Percentiles rank a stretch among this genome's conserved stretches.
Evolutionary conservation across 2,888 invertebrate species (phyloP).

Genomic region (Clistopyga incitator): DNA sequence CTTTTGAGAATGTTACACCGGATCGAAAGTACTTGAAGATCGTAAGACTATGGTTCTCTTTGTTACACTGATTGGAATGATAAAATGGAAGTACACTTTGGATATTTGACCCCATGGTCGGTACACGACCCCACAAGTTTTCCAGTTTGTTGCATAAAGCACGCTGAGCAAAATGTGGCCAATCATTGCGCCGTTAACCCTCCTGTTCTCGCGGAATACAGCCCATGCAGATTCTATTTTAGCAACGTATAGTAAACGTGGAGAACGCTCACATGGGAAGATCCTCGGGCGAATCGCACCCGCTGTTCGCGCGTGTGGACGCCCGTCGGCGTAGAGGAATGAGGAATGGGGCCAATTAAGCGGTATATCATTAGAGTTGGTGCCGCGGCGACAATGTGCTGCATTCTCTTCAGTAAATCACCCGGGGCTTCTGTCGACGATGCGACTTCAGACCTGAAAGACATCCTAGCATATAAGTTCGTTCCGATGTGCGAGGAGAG

Average conservation of each 20-base stretch:
- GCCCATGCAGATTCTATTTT: slow-evolving; percentile 51
- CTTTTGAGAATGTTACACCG: too few species aligned
- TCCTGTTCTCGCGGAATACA: slow-evolving; percentile 19
- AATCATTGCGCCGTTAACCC: background rate
- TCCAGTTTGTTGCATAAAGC: background rate
- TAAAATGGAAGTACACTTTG: background rate
- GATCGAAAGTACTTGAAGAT: too few species aligned
- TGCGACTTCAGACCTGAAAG: slow-evolving; percentile 52
- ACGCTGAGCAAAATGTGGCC: background rate
- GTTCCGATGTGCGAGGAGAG: slow-evolving; percentile 26
- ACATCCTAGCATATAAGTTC: slow-evolving; percentile 44
- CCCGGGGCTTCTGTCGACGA: slow-evolving; percentile 71
- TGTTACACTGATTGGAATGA: background rate
- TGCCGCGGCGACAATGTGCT: slow-evolving; percentile 78
- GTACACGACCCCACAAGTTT: background rate
- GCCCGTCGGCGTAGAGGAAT: slow-evolving; percentile 68
- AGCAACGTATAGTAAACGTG: slow-evolving; percentile 30
- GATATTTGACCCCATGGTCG: background rate
- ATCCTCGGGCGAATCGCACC: slow-evolving; percentile 44
- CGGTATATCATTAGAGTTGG: slow-evolving; percentile 81
- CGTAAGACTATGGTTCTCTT: background rate
- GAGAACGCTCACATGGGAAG: slow-evolving; percentile 20
- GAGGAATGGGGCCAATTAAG: slow-evolving; percentile 83
- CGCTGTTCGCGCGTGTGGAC: slow-evolving; percentile 59
- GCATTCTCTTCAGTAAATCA: slow-evolving; percentile 79